These are phyloP conservation scores for Picathartes gymnocephalus DNA, from an alignment of 2,113 vertebrate species.

Conservation along the genomic window DNA sequence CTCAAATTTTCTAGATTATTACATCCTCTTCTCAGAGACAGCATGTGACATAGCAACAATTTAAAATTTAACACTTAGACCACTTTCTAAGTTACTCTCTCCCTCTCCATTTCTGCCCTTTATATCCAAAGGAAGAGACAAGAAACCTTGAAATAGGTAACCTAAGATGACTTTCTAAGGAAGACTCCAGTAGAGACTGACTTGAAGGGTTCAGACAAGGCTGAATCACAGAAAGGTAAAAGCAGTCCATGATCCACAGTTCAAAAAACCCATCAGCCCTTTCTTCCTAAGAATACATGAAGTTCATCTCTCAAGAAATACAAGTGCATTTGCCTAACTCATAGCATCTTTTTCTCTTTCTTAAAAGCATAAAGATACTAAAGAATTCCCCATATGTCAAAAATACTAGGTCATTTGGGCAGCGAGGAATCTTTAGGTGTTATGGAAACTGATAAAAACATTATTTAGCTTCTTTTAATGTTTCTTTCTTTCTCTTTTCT, in stretches of 20 bases:
- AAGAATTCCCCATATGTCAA: not conserved
- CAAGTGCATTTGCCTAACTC: not conserved
- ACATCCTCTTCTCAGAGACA: not conserved
- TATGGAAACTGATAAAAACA: not conserved
- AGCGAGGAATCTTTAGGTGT: not conserved
- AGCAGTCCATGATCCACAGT: not conserved
- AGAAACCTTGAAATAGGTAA: constrained; percentile 2
- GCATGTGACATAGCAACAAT: not conserved
- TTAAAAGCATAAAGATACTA: not conserved
- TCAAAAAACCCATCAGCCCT: not conserved
- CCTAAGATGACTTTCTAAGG: not conserved
- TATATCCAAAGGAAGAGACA: not conserved
- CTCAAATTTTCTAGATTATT: not conserved
- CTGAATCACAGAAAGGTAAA: not conserved
- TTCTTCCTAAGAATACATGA: not conserved
- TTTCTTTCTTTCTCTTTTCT: not conserved
- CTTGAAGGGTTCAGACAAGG: not conserved
- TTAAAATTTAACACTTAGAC: constrained; percentile 26
- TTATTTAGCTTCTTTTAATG: not conserved
- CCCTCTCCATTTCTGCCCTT: not conserved
- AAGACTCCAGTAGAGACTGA: not conserved
- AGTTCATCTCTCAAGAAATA: not conserved
- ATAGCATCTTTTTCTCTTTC: not conserved
- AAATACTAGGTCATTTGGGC: not conserved
- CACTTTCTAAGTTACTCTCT: not conserved